A percentile compares a stretch with the other conserved stretches of the same genome.
Evolutionary conservation across 2,888 invertebrate species (phyloP).

Genomic region (Euzetes globulus): DNA sequence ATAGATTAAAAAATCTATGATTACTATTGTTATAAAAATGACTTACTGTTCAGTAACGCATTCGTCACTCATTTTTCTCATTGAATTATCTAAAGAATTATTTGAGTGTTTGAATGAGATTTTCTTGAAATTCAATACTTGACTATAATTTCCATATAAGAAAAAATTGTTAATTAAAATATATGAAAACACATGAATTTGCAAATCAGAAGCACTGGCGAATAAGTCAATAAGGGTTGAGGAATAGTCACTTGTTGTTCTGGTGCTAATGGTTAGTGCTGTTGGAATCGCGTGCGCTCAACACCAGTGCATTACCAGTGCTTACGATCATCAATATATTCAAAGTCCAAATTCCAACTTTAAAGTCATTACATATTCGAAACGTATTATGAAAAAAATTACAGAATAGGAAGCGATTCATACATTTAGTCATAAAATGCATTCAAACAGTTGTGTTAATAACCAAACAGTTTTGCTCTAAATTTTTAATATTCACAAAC

Average conservation of each 20-base stretch:
- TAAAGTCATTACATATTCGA: slow-evolving; percentile 19
- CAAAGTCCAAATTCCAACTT: slow-evolving; percentile 19
- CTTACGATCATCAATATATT: not conserved
- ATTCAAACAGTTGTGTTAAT: not conserved
- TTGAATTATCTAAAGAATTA: not conserved
- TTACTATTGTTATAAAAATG: too few species aligned
- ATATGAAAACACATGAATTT: too few species aligned
- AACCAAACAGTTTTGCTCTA: not conserved
- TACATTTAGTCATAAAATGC: not conserved
- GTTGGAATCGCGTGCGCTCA: slow-evolving; percentile 3
- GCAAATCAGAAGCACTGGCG: not conserved
- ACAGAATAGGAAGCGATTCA: slow-evolving; percentile 17
- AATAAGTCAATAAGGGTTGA: not conserved
- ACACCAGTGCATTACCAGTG: slow-evolving; percentile 1
- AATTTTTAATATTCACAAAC: not conserved
- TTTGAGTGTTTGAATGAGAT: too few species aligned
- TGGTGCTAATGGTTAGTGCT: not conserved
- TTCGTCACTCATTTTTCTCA: not conserved
- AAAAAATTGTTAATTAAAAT: too few species aligned
- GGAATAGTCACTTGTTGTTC: not conserved
- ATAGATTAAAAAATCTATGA: not conserved
- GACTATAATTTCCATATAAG: too few species aligned
- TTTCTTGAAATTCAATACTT: too few species aligned
- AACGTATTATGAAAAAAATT: not conserved
- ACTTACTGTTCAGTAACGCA: not conserved